A percentile compares a stretch with the other conserved stretches of the same genome.
Conservation (phyloP, 2,888 invertebrate species). For the Mythimna lalbum region DNA sequence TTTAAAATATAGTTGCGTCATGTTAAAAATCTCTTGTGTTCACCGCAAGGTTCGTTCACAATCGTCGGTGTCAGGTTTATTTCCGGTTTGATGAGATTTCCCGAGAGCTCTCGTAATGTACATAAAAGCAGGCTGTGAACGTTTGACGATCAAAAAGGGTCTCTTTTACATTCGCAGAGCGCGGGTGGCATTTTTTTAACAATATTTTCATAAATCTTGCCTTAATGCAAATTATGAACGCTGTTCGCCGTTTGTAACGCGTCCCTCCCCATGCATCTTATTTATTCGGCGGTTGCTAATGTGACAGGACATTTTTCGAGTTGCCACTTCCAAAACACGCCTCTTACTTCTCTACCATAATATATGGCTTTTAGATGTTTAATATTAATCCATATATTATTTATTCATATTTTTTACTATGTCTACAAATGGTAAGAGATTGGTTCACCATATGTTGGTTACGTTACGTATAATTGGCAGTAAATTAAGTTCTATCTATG, state of each 20-base stretch:
- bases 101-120: conserved; percentile 24
- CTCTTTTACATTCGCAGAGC: conserved; percentile 20
- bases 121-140: conserved; percentile 29
- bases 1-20: not conserved
- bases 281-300: conserved; percentile 42
- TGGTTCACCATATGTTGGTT: conserved; percentile 54
- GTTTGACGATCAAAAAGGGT: conserved; percentile 40
- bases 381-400: conserved; percentile 22
- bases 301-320: conserved; percentile 42
- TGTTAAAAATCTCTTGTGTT: not conserved
- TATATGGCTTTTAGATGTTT: conserved; percentile 24
- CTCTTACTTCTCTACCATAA: conserved; percentile 9
- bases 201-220: conserved; percentile 47
- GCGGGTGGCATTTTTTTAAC: conserved; percentile 26
- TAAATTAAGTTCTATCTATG: conserved; percentile 64
- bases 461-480: conserved; percentile 50
- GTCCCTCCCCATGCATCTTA: conserved; percentile 44
- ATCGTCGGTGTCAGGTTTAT: conserved; percentile 7
- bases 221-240: conserved; percentile 39
- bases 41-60: conserved; percentile 5
- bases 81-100: conserved; percentile 27
- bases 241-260: conserved; percentile 31
- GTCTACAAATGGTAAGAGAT: conserved; percentile 52
- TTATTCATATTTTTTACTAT: conserved; percentile 23
- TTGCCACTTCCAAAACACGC: conserved; percentile 32